These are phyloP conservation scores for Meteorus colon DNA, from an alignment of 2,888 invertebrate genomes.

Conservation along the genomic window DNA sequence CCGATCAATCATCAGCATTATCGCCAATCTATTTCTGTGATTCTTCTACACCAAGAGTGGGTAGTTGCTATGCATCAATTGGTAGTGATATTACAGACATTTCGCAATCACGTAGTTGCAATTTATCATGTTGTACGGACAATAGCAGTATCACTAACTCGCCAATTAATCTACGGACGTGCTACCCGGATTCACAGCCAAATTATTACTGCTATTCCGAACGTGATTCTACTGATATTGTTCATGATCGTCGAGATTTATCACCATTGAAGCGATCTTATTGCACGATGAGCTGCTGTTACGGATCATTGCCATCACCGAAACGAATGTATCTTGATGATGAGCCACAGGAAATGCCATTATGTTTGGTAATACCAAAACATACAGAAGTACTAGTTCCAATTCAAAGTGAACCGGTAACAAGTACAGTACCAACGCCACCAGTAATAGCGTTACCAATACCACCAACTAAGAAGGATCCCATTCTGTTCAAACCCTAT, in stretches of 20 bases:
- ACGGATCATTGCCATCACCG: conserved; percentile 55
- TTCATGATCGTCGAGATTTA: neutral
- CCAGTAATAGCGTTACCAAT: conserved; percentile 57
- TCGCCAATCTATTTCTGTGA: conserved; percentile 59
- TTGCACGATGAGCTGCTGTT: conserved; percentile 60
- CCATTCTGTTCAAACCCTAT: conserved; percentile 86
- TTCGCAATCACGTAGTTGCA: conserved; percentile 53
- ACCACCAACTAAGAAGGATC: conserved; percentile 77
- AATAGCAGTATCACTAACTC: conserved; percentile 45
- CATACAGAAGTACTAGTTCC: conserved; percentile 47
- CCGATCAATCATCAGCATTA: conserved; percentile 55
- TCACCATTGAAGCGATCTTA: conserved; percentile 55
- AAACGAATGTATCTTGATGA: conserved; percentile 60
- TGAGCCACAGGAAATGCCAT: conserved; percentile 69
- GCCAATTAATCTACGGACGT: conserved; percentile 55
- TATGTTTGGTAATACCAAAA: conserved; percentile 72
- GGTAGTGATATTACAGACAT: conserved; percentile 26
- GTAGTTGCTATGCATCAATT: conserved; percentile 52
- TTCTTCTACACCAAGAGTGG: conserved; percentile 50
- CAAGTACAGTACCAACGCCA: conserved; percentile 60
- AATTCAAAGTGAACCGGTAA: conserved; percentile 58
- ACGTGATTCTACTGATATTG: conserved; percentile 52
- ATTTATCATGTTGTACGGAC: conserved; percentile 62
- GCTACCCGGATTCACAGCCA: conserved; percentile 55
- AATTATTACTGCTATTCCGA: conserved; percentile 62